Conservation (phyloP, 2,797 vertebrate species). For the Chloroceryle amazona region DNA sequence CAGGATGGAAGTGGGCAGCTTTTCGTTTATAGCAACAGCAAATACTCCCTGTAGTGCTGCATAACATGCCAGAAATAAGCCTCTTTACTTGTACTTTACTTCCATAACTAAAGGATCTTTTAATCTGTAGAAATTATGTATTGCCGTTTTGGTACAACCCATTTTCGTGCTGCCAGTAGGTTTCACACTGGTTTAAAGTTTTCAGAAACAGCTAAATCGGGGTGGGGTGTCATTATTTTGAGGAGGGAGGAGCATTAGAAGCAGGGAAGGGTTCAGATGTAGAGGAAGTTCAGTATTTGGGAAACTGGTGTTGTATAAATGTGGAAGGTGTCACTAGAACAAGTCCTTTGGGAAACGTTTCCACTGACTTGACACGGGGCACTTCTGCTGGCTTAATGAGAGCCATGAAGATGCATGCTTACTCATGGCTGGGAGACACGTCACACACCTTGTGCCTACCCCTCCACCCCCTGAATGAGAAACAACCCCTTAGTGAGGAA, state of each 20-base stretch:
- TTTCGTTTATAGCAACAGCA: constrained; percentile 64
- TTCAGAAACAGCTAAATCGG: not conserved
- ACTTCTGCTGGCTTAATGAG: constrained; percentile 12
- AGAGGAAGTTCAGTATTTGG: constrained; percentile 41
- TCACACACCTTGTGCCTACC: constrained; percentile 62
- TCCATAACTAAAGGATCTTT: constrained; percentile 59
- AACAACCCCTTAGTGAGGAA: constrained; percentile 47
- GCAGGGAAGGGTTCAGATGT: constrained; percentile 27
- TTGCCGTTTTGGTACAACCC: constrained; percentile 48
- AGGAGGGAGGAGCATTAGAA: not conserved
- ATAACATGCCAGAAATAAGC: constrained; percentile 51
- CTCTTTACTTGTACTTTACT: constrained; percentile 47
- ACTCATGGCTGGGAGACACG: constrained; percentile 56
- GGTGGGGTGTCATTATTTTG: not conserved
- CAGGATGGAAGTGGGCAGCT: constrained; percentile 69
- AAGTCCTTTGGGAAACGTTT: constrained; percentile 11
- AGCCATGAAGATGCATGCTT: constrained; percentile 65
- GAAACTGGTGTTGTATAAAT: constrained; percentile 55
- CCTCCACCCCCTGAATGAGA: constrained; percentile 42
- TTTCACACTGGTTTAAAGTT: constrained; percentile 35
- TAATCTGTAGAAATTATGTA: not conserved
- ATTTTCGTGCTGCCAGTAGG: constrained; percentile 36
- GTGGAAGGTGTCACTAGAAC: constrained; percentile 48
- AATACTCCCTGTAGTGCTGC: constrained; percentile 67
- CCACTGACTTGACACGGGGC: constrained; percentile 18